Evolutionary conservation across 2,797 vertebrate species (phyloP).

Genomic region (Rhinogobio ventralis): DNA sequence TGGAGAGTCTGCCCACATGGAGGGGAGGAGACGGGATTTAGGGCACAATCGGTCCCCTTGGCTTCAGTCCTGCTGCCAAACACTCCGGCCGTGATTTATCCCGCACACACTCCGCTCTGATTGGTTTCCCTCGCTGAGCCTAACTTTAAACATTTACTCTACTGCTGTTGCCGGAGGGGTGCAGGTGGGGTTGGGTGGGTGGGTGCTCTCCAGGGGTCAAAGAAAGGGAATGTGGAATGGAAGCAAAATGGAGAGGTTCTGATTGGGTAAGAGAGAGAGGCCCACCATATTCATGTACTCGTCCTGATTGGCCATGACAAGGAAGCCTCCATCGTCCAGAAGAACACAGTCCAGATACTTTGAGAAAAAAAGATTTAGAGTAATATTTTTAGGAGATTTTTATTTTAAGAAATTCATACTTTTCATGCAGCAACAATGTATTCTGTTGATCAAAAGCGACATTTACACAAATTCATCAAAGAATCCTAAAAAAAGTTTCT

Average conservation of each 20-base stretch:
- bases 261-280: neutral
- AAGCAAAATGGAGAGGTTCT: neutral
- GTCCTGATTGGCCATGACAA: conserved; percentile 94
- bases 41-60: conserved; percentile 68
- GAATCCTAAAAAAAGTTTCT: neutral
- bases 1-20: conserved; percentile 28
- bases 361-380: conserved; percentile 48
- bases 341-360: conserved; percentile 93
- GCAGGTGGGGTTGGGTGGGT: conserved; percentile 59
- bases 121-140: conserved; percentile 55
- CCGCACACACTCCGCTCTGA: conserved; percentile 64
- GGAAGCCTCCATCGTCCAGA: conserved; percentile 95
- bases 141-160: conserved; percentile 76
- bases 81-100: conserved; percentile 72
- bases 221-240: conserved; percentile 21
- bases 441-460: neutral
- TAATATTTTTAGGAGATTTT: neutral
- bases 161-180: conserved; percentile 65
- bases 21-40: conserved; percentile 68
- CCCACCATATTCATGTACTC: conserved; percentile 86
- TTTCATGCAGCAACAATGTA: neutral
- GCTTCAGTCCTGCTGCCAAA: conserved; percentile 69
- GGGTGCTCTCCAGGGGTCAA: conserved; percentile 26
- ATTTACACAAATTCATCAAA: neutral
- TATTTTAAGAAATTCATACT: neutral